phyloP scores from a whole-genome alignment of 2,797 vertebrate genomes.

The Adelosebastes latens region DNA sequence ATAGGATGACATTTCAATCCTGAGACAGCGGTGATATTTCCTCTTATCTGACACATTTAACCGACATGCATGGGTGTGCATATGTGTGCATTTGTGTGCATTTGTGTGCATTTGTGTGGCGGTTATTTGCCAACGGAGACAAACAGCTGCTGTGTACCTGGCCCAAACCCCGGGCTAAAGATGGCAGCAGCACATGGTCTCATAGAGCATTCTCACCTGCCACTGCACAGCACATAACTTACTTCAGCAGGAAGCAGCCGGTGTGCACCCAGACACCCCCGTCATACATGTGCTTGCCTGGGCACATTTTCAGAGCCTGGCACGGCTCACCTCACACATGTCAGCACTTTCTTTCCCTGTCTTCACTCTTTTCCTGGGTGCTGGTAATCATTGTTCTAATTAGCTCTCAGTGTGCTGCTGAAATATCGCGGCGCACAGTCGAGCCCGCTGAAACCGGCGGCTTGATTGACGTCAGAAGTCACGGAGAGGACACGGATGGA shows the following conservation, averaged over 20 bases:
- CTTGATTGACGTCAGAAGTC: conserved; percentile 31
- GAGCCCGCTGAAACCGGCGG: neutral
- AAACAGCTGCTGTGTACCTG: conserved; percentile 59
- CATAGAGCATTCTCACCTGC: conserved; percentile 55
- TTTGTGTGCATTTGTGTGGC: conserved; percentile 7
- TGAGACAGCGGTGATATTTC: neutral
- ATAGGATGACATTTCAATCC: conserved; percentile 10
- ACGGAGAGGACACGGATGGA: conserved; percentile 6
- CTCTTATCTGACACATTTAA: conserved; percentile 12
- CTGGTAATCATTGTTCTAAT: conserved; percentile 67
- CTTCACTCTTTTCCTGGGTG: conserved; percentile 42
- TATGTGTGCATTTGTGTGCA: conserved; percentile 11
- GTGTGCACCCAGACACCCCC: conserved; percentile 11
- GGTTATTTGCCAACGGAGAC: conserved; percentile 26
- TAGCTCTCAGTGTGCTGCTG: conserved; percentile 47
- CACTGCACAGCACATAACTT: conserved; percentile 32
- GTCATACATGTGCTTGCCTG: conserved; percentile 59
- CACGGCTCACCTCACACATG: conserved; percentile 61
- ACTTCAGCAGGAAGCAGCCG: conserved; percentile 47
- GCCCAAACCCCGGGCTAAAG: conserved; percentile 43
- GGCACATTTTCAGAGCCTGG: conserved; percentile 64
- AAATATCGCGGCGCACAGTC: neutral
- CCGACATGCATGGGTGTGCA: neutral
- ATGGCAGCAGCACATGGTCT: conserved; percentile 52
- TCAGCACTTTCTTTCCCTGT: conserved; percentile 67